These are phyloP conservation scores for Clarias pachynema DNA, from an alignment of 2,797 vertebrate genomes.

Conservation along the genomic window DNA sequence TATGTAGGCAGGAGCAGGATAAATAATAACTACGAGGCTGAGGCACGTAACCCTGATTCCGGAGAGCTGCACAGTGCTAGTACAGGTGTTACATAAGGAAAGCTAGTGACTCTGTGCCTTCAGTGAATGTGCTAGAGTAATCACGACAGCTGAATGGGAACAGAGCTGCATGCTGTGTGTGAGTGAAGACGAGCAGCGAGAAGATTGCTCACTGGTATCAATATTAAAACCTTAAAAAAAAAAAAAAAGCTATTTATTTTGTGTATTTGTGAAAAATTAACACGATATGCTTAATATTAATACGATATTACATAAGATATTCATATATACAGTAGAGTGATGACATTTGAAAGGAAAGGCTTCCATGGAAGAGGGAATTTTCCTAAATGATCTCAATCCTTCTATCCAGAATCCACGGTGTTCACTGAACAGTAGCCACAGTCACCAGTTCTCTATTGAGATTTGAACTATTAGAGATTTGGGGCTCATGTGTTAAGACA, in stretches of 20 bases:
- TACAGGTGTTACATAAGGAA: slow-evolving; percentile 51
- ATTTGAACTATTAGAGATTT: neutral
- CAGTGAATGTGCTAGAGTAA: slow-evolving; percentile 10
- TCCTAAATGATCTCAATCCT: neutral
- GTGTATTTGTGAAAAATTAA: neutral
- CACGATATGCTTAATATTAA: neutral
- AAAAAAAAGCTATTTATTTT: neutral
- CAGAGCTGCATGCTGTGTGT: neutral
- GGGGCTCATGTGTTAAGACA: neutral
- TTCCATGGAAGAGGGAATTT: neutral
- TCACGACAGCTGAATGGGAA: slow-evolving; percentile 23
- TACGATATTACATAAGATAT: neutral
- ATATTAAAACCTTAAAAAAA: neutral
- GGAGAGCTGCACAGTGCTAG: slow-evolving; percentile 23
- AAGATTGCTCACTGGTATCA: neutral
- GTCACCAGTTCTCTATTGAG: neutral
- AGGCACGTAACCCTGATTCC: slow-evolving; percentile 36
- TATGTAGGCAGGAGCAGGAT: slow-evolving; percentile 43
- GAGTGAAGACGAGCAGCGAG: neutral
- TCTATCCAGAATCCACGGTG: neutral
- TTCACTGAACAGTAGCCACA: neutral
- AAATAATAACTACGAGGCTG: slow-evolving; percentile 51
- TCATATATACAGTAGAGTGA: neutral
- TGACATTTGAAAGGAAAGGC: neutral
- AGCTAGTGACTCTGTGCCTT: slow-evolving; percentile 29